Evolutionary conservation across 2,113 vertebrate species (phyloP).

Genomic region (Lonchura striata): DNA sequence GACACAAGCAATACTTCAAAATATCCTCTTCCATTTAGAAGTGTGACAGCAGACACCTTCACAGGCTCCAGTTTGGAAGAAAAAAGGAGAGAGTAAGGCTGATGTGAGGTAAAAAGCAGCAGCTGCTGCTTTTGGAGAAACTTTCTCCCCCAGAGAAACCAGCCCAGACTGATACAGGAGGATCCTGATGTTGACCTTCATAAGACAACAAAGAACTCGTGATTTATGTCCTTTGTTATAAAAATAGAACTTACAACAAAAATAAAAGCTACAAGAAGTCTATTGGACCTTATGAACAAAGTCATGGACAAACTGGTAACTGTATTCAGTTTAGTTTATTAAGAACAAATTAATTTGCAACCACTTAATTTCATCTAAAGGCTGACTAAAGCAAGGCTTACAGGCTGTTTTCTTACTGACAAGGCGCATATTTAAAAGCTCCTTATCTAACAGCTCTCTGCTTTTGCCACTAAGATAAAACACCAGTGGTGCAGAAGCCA

Average conservation of each 20-base stretch:
- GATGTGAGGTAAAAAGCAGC: not conserved
- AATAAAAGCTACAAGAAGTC: not conserved
- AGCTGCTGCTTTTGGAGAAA: not conserved
- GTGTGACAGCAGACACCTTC: not conserved
- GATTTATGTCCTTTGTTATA: not conserved
- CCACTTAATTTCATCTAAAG: not conserved
- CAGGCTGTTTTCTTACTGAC: not conserved
- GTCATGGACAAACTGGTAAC: not conserved
- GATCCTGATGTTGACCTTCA: not conserved
- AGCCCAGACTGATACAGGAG: not conserved
- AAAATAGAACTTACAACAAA: not conserved
- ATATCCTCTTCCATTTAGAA: fast-evolving
- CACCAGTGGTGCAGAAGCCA: not conserved
- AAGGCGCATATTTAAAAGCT: not conserved
- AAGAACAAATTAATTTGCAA: not conserved
- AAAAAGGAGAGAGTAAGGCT: not conserved
- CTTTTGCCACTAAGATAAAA: not conserved
- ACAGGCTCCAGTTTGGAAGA: not conserved
- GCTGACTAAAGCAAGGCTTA: not conserved
- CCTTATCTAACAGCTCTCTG: not conserved
- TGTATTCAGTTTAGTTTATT: not conserved
- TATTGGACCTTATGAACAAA: fast-evolving
- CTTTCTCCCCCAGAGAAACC: not conserved
- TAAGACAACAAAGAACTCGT: not conserved
- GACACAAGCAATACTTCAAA: fast-evolving